phyloP scores from a whole-genome alignment of 2,113 vertebrate genomes.

The Motacilla alba region DNA sequence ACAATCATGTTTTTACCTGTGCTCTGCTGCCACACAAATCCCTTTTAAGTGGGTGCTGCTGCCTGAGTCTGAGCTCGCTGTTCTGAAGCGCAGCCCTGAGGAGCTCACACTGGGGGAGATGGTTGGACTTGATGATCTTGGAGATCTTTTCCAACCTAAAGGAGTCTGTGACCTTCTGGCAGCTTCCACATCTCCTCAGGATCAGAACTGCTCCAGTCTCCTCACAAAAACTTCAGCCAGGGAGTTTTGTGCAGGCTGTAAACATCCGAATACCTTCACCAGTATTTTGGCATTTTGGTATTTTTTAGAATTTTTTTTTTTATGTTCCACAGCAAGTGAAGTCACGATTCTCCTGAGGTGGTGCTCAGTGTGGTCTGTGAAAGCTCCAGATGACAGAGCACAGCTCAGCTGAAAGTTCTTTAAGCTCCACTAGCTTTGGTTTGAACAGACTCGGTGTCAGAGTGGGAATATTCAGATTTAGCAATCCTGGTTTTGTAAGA shows the following conservation, averaged over 20 bases:
- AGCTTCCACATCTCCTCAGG: background rate
- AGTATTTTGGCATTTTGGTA: background rate
- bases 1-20: too few relatives aligned
- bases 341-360: background rate
- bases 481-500: background rate
- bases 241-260: background rate
- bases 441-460: background rate
- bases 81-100: background rate
- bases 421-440: background rate
- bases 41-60: background rate
- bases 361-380: background rate
- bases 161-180: background rate
- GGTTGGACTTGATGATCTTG: rapidly evolving
- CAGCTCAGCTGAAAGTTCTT: background rate
- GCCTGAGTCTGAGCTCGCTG: background rate
- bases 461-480: background rate
- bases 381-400: background rate
- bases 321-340: background rate
- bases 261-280: background rate
- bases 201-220: background rate
- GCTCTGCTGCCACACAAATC: background rate
- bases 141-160: background rate
- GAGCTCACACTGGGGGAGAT: rapidly evolving
- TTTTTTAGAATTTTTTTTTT: background rate
- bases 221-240: background rate